Conservation (phyloP, 2,113 vertebrate species). For the Butorides virescens region DNA sequence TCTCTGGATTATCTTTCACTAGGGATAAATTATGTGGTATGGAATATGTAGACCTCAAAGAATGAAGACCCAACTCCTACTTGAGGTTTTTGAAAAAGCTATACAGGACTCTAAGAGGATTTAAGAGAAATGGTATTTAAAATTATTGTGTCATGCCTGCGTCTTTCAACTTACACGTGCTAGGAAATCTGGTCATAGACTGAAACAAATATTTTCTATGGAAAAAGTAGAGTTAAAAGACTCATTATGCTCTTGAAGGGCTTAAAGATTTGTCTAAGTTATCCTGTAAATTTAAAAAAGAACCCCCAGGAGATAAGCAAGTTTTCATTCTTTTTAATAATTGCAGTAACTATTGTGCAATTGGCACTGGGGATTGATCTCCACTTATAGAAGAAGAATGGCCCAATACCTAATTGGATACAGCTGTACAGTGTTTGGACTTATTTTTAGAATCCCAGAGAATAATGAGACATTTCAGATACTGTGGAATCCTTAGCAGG, state of each 20-base stretch:
- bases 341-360: not conserved
- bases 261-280: not conserved
- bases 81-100: not conserved
- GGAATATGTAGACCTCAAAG: not conserved
- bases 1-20: not conserved
- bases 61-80: not conserved
- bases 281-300: not conserved
- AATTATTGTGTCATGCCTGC: not conserved
- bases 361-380: not conserved
- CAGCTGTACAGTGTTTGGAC: not conserved
- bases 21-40: not conserved
- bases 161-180: not conserved
- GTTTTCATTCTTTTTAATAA: conserved; percentile 12
- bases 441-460: conserved; percentile 22
- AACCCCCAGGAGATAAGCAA: not conserved
- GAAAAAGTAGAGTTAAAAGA: not conserved
- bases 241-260: not conserved
- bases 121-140: not conserved
- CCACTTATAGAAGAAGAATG: not conserved
- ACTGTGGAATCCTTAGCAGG: not conserved
- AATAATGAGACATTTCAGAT: conserved; percentile 8
- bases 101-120: not conserved
- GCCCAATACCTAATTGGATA: not conserved
- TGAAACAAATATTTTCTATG: not conserved
- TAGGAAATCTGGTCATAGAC: not conserved